Evolutionary conservation across 2,113 vertebrate species (phyloP), one percentile per base, ranked within the genome.

Genomic region (Arvicanthis niloticus): DNA sequence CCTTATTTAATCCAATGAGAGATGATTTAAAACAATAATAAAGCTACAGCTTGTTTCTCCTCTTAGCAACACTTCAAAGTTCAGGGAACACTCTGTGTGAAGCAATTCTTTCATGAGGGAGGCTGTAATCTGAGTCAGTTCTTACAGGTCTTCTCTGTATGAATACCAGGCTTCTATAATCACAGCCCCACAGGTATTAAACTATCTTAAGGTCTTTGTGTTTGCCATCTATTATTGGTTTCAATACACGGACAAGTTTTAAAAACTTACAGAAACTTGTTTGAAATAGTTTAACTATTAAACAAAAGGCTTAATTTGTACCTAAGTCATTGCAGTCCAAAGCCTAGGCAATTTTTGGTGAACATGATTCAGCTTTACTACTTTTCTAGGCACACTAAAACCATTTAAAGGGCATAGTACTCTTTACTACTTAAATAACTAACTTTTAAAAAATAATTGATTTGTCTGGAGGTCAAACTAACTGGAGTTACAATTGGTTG

Each of bases 11-110:
- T 42, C 34, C 72, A 92, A 72, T 81, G 5, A 22, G 29, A 85
- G 9, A 40, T 21, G 70, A 21, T 40, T 40, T 73, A 37, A 73
- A 84, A 60, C 15, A 31, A 42, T 78, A 96, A 95, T 42, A 22
- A 58, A 95, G 7, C 12, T 40, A 88, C 42, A 81, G 4, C 84
- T 13, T 58, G 8, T 65, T 93, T 94, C 17, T 93, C 21, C 80
- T 72, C 91, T 93, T 42, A 91, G 72, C 53, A 91, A 93, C 86
- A 78, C 92, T 72, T 77, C 13, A 77, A 21, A 45, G 81, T 10
- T 75, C 15, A 97, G 16, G 80, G 2, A 62, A 78, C 62, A 80
- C 13, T 75, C 81, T 37, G 12, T 51, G 21, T 48, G 1, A 91
- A 89, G 21, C 3, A 10, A 48, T 75, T 85, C 78, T 48, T 91